Conservation (phyloP, 2,797 vertebrate genomes). For the Tolypeutes matacus region DNA sequence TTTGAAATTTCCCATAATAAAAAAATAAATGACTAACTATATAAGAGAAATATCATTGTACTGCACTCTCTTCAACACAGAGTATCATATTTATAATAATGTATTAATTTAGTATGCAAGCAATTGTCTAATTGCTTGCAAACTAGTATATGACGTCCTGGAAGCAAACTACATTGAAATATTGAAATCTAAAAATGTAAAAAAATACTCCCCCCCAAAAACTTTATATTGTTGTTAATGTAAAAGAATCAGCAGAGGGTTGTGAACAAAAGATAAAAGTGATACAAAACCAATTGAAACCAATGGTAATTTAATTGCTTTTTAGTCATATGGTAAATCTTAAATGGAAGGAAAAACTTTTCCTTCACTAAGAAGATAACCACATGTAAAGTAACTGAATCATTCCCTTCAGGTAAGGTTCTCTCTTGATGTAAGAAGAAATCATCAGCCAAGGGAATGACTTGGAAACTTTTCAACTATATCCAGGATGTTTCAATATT, state of each 20-base stretch:
- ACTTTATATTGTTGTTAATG: background rate
- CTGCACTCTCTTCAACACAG: background rate
- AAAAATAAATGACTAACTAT: background rate
- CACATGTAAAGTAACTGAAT: background rate
- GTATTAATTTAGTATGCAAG: background rate
- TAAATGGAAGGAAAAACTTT: background rate
- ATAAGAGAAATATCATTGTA: background rate
- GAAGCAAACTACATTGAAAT: background rate
- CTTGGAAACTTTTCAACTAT: background rate
- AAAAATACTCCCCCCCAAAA: background rate
- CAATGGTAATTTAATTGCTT: background rate
- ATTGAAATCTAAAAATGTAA: background rate
- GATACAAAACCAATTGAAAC: background rate
- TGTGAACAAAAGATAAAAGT: background rate
- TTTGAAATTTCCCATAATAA: background rate
- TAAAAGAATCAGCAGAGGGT: background rate
- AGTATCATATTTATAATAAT: background rate
- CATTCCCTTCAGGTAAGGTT: background rate
- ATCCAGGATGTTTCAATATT: background rate
- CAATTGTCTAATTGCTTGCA: constrained; percentile 1
- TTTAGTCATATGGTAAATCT: background rate
- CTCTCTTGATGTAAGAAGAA: background rate
- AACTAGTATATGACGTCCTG: background rate
- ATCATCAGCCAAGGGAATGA: background rate
- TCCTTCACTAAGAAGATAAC: background rate